Evolutionary conservation across 2,888 invertebrate genomes (phyloP), one percentile per base, ranked within the genome.

Genomic region (Athripsodes cinereus): DNA sequence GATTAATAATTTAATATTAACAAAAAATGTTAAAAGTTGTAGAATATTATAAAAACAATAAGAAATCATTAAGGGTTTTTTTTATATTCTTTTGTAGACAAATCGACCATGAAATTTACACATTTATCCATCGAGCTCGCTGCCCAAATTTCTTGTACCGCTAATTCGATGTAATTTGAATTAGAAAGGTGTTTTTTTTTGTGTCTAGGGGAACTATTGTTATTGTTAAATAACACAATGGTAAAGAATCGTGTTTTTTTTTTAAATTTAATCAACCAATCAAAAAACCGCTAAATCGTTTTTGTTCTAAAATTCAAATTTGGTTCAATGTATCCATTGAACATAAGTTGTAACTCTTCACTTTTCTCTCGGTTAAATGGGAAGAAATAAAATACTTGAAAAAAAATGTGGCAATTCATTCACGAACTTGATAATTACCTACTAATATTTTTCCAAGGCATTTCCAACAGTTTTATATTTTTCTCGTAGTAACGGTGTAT

Each of bases 161-260:
- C 40, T 40, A 40, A 40, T 40, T 40, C 40, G 40, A 40, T 40
- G 40, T 40, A 40, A 40, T 40, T 40, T 40, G 40, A 40, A 16
- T 40, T 40, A 40, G 40, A 40, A 40, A 40, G 40, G n/a, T 16
- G 13, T 16, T 40, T 40, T 40, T 40, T 40, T 40, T 31, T 8
- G 6, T 8, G 26, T 26, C 26, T 26, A 26, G 26, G 26, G 40
- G 40, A 40, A 40, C 26, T 26, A 26, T 26, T 26, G 40, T 16
- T 40, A 13, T 8, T 16, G 40, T 8, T 13, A 13, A 40, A n/a
- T n/a, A n/a, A n/a, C n/a, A n/a, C n/a, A n/a, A n/a, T n/a, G n/a
- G n/a, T n/a, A n/a, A 40, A 40, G 16, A 16, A 8, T 3, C 5
- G 13, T 13, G 40, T 40, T 40, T 13, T 40, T 3, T 40, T 40